A percentile compares a stretch with the other conserved stretches of the same genome.
Evolutionary conservation across 2,888 invertebrate genomes (phyloP).

Genomic region (Brassicogethes aeneus): DNA sequence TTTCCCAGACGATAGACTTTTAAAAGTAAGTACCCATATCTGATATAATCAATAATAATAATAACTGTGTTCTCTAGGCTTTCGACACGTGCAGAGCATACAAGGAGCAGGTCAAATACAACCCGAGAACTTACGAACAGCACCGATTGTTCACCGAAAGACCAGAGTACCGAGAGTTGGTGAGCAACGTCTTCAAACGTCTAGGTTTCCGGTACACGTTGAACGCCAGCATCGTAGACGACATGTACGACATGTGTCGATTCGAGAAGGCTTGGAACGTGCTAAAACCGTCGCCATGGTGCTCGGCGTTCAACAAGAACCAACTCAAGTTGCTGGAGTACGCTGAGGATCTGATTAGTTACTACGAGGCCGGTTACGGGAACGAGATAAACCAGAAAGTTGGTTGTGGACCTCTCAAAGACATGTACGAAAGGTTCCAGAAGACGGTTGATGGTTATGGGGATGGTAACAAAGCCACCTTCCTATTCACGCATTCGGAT

Average conservation of each 20-base stretch:
- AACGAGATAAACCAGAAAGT: conserved; percentile 53
- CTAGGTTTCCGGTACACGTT: conserved; percentile 56
- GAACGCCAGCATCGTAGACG: conserved; percentile 46
- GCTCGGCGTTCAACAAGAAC: conserved; percentile 61
- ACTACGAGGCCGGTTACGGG: conserved; percentile 68
- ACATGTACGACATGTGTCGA: conserved; percentile 72
- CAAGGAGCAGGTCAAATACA: conserved; percentile 38
- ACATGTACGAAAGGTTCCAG: conserved; percentile 61
- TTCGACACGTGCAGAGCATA: conserved; percentile 56
- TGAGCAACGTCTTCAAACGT: conserved; percentile 51
- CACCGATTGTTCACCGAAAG: conserved; percentile 39
- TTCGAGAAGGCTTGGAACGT: conserved; percentile 73
- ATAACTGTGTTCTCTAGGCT: no score
- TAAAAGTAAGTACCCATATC: conserved; percentile 17
- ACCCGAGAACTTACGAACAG: conserved; percentile 31
- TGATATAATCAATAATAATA: conserved; percentile 10
- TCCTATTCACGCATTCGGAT: conserved; percentile 59
- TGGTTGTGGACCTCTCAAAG: conserved; percentile 64
- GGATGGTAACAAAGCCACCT: conserved; percentile 51
- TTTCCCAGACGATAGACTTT: conserved; percentile 23
- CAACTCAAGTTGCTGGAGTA: conserved; percentile 70
- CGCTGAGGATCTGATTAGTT: conserved; percentile 65
- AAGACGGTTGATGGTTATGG: conserved; percentile 43
- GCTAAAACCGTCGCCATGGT: conserved; percentile 62
- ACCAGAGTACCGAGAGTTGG: conserved; percentile 40